Base-by-base conservation (phyloP, 2,113 vertebrate genomes). In the Lethenteron reissneri region DNA sequence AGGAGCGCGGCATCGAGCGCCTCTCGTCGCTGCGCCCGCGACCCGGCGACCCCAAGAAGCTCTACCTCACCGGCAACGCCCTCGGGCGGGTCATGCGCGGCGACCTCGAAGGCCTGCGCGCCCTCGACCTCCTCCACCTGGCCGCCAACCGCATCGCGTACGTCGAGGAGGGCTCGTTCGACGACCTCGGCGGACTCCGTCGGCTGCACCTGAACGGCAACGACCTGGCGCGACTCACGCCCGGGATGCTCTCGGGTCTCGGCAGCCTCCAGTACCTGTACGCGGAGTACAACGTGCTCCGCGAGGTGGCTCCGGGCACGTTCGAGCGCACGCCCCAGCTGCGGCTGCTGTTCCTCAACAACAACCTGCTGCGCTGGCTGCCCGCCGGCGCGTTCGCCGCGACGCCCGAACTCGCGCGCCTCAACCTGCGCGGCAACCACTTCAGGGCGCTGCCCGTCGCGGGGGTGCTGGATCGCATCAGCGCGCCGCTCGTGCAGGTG, bases 261-360 rank as follows among this genome's bases (percentile, higher is more conserved):
- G 86, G 89, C 75, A 92, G 86, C 56, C 84, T 99, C 75, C 94
- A 99, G 62, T 97, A 99, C 76, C 87, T 99, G 57, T 99, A 99
- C 75, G 80, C 97, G 85, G 94, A 99, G 79, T 99, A 96, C 70
- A 99, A 99, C 75, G 88, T 99, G 72, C 95, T 99, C 71, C 96
- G 97, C 78, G 89, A 95, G 72, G 92, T 99, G 76, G 78, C 87
- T 71, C 89, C 90, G 1, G 83, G 79, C 72, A 94, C 91, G 1
- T 99, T 97, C 72, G 88, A 89, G 76, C 76, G 86, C 68, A 78
- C 97, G 75, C 85, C 87, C 58, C 92, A 94, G 75, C 85, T 96
- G 2, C 92, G 95, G 77, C 83, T 99, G 25, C 80, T 99, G 60
- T 96, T 97, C 74, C 86, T 99, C 14, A 99, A 99, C 79, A 99